phyloP scores from a whole-genome alignment of 2,113 vertebrate species.

The Garra rufa region DNA sequence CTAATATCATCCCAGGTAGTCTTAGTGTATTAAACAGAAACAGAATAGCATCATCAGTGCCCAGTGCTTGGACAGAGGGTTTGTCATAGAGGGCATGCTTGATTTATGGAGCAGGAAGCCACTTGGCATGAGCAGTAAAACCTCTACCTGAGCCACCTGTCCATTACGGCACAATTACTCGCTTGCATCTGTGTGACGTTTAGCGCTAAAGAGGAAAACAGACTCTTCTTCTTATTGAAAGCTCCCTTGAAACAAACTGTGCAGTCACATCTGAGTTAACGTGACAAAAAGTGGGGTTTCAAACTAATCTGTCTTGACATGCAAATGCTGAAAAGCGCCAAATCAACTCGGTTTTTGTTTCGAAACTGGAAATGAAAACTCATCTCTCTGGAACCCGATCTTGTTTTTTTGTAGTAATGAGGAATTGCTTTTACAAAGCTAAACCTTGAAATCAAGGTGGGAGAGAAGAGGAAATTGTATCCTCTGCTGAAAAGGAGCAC shows the following conservation, averaged over 20 bases:
- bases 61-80: conserved; percentile 25
- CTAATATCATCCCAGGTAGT: conserved; percentile 9
- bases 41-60: conserved; percentile 26
- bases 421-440: background rate
- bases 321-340: background rate
- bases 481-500: conserved; percentile 20
- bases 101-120: conserved; percentile 52
- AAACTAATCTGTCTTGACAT: background rate
- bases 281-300: conserved; percentile 18
- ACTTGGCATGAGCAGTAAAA: conserved; percentile 48
- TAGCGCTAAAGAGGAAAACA: conserved; percentile 34
- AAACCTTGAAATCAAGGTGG: conserved; percentile 19
- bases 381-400: conserved; percentile 9
- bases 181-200: conserved; percentile 41
- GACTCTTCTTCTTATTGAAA: background rate
- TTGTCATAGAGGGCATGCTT: conserved; percentile 28
- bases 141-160: conserved; percentile 55
- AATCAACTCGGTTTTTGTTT: conserved; percentile 2
- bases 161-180: conserved; percentile 49
- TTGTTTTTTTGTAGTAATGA: background rate
- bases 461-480: conserved; percentile 19
- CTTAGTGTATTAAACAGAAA: conserved; percentile 8
- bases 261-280: background rate
- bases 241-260: background rate
- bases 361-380: conserved; percentile 19